Base-by-base conservation (phyloP, 2,888 invertebrate species). In the Branchellion lobata region DNA sequence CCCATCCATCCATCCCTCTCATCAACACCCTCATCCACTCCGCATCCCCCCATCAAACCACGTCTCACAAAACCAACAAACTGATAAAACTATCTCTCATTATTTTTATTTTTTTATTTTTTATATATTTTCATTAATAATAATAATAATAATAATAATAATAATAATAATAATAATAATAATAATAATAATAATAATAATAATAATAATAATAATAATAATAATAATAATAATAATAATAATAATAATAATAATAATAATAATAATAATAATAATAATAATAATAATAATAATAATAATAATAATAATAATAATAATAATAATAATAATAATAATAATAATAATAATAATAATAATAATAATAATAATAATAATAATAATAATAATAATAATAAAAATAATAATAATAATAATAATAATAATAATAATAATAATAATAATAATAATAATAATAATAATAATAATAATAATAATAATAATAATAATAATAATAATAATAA, bases 61-160 rank as follows among this genome's bases (percentile, higher is more conserved):
- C n/a, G n/a, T n/a, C n/a, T n/a, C n/a, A n/a, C n/a, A n/a, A n/a
- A n/a, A n/a, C n/a, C n/a, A n/a, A n/a, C n/a, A n/a, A n/a, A n/a
- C n/a, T n/a, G n/a, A n/a, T n/a, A n/a, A n/a, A n/a, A n/a, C n/a
- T n/a, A n/a, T n/a, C n/a, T n/a, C 8, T 65, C n/a, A 65, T 65
- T 65, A 65, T 65, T 65, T 14, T 65, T 65, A 27, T 65, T 65
- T 14, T 65, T 65, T 14, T 65, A 14, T 14, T 65, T 65, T 14
- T 65, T 65, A 65, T 65, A 65, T 65, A 8, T 14, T n/a, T 65
- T 14, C n/a, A 8, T 14, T n/a, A 14, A 65, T 27, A 14, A 24
- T 24, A 14, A 27, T 65, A 8, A 24, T n/a, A 14, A 27, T 65
- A 14, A 27, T n/a, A 14, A 27, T 65, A 8, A 24, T 65, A 14